Evolutionary conservation across 2,113 vertebrate species (phyloP), one percentile per base, ranked within the genome.

Genomic region (Rhea pennata): DNA sequence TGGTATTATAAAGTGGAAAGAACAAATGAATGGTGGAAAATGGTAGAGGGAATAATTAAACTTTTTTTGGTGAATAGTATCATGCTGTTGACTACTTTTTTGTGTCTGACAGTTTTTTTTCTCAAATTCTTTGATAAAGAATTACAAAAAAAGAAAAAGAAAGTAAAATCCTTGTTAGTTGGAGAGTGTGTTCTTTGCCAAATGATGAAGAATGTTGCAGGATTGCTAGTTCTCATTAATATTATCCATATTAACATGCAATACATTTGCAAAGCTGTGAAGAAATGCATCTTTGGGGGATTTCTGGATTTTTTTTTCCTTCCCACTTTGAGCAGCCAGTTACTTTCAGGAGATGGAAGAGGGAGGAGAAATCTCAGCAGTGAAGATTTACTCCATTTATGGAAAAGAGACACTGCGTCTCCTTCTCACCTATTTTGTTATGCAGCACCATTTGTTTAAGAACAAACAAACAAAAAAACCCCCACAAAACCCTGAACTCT

Each of bases 351-450:
- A 50, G 17, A 14, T 65, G 50, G n/a, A 56, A 36, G 48, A 54
- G 21, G 54, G 62, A 56, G 56, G 42, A 70, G 27, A 76, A 71
- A 56, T 7, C 20, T 70, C 20, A 26, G 48, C 11, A 5, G 20
- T 8, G 46, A 81, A 8, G 36, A 31, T 31, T 10, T 76, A 42
- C 33, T 17, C 23, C 2, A 62, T 54, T 64, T 50, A 40, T 16
- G n/a, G 48, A 50, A 64, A 82, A 31, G n/a, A 50, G 51, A 6
- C 7, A 19, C 4, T 6, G 40, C 22, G 65, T 7, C 22, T 65
- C 19, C 24, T 84, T 78, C n/a, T n/a, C 1, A 0, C n/a, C 15
- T 17, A 44, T 15, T 62, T 80, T 80, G 66, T 44, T 0, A 0
- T 51, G 40, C 15, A 24, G 9, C 22, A 12, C 54, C n/a, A 3